phyloP scores from a whole-genome alignment of 2,797 vertebrate genomes.

The Distichodus sexfasciatus region DNA sequence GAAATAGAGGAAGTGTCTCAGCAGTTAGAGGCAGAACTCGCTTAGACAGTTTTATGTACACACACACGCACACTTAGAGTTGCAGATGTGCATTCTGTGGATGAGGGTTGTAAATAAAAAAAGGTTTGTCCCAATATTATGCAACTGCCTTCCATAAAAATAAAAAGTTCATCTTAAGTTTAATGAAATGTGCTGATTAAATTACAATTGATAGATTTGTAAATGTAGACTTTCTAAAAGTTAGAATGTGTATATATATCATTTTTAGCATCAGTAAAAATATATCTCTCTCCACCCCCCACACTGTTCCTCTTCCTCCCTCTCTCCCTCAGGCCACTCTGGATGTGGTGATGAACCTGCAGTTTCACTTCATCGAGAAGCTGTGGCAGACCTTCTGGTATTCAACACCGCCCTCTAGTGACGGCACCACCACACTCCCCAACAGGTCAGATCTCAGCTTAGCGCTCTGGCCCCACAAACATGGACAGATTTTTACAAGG shows the following conservation, averaged over 20 bases:
- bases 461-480: neutral
- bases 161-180: too few relatives aligned
- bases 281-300: too few relatives aligned
- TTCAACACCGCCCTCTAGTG: constrained; percentile 82
- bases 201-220: too few relatives aligned
- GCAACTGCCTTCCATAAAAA: too few relatives aligned
- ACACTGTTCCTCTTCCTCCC: neutral
- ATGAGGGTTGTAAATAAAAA: too few relatives aligned
- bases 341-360: constrained; percentile 95
- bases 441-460: constrained; percentile 73
- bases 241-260: too few relatives aligned
- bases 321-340: constrained; percentile 81
- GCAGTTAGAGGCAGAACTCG: neutral
- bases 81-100: neutral
- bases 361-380: constrained; percentile 96
- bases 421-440: constrained; percentile 72
- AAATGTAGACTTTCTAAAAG: too few relatives aligned
- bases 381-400: constrained; percentile 98
- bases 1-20: neutral
- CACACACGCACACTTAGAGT: neutral
- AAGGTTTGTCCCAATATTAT: too few relatives aligned
- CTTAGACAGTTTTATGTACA: neutral
- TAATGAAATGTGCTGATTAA: too few relatives aligned
- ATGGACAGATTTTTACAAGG: neutral
- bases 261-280: too few relatives aligned